A percentile compares a stretch with the other conserved stretches of the same genome.
Evolutionary conservation across 2,888 invertebrate genomes (phyloP).

Genomic region (Campoplex capitator): DNA sequence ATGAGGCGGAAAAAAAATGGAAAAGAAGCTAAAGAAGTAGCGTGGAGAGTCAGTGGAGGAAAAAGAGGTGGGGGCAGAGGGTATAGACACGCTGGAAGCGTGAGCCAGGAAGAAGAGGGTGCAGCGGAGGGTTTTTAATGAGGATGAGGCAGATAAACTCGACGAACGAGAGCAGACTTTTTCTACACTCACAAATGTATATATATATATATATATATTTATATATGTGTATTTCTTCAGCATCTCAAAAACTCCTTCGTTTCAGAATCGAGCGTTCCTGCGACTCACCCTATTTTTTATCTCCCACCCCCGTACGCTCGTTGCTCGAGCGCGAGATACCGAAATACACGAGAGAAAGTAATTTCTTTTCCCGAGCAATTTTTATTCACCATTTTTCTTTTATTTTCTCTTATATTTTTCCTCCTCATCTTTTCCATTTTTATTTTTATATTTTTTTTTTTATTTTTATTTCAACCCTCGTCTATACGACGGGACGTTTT

Average conservation of each 20-base stretch:
- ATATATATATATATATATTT: not conserved
- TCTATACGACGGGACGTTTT: slow-evolving; percentile 18
- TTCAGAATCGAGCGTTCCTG: slow-evolving; percentile 50
- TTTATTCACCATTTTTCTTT: slow-evolving; percentile 69
- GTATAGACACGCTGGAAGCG: slow-evolving; percentile 65
- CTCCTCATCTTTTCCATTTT: not conserved
- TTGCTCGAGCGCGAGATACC: slow-evolving; percentile 73
- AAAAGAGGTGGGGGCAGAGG: slow-evolving; percentile 33
- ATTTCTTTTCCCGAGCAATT: slow-evolving; percentile 77
- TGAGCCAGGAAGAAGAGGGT: slow-evolving; percentile 73
- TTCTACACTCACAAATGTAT: not conserved
- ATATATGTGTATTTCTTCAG: slow-evolving; percentile 31
- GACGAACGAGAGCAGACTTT: slow-evolving; percentile 42
- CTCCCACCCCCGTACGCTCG: slow-evolving; percentile 27
- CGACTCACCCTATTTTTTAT: slow-evolving; percentile 31
- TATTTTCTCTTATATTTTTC: slow-evolving; percentile 13
- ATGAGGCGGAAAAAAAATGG: slow-evolving; percentile 32
- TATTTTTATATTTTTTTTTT: slow-evolving; percentile 1
- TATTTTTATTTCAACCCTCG: slow-evolving; percentile 23
- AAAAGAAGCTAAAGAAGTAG: slow-evolving; percentile 43
- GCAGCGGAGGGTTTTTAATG: slow-evolving; percentile 80
- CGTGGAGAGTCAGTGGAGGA: slow-evolving; percentile 27
- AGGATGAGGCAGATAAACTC: slow-evolving; percentile 82
- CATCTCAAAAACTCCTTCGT: slow-evolving; percentile 63
- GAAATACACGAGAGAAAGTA: slow-evolving; percentile 77